Conservation (phyloP, 2,797 vertebrate species). For the Australoheros facetus region DNA sequence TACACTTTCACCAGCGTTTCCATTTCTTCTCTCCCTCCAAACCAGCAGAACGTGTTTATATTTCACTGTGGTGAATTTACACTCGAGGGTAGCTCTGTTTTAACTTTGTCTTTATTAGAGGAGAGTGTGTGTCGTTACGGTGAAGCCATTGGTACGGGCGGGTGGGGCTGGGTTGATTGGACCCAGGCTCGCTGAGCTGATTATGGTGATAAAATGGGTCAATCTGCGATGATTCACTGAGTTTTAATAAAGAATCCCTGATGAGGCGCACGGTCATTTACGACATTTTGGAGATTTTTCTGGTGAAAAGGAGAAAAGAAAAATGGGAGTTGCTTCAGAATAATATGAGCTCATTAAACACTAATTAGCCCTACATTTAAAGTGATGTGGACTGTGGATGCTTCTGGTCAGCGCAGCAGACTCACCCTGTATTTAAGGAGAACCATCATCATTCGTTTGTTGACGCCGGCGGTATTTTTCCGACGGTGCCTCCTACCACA, state of each 20-base stretch:
- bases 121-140: conserved; percentile 36
- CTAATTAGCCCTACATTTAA: conserved; percentile 17
- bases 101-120: conserved; percentile 55
- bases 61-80: conserved; percentile 38
- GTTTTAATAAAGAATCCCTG: conserved; percentile 41
- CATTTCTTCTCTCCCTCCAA: conserved; percentile 6
- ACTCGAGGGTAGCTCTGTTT: conserved; percentile 45
- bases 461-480: not conserved
- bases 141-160: conserved; percentile 18
- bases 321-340: conserved; percentile 15
- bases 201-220: conserved; percentile 48
- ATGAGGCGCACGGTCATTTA: conserved; percentile 17
- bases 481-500: not conserved
- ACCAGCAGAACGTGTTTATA: conserved; percentile 40
- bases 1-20: not conserved
- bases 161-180: conserved; percentile 52
- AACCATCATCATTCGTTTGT: not conserved
- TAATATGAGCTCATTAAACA: conserved; percentile 30
- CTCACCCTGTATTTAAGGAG: not conserved
- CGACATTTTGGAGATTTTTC: conserved; percentile 12
- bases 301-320: not conserved
- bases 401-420: not conserved
- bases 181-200: conserved; percentile 51
- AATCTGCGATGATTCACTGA: conserved; percentile 24
- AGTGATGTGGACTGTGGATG: not conserved